Conservation (phyloP, 2,797 vertebrate genomes). For the Mycteria americana region DNA sequence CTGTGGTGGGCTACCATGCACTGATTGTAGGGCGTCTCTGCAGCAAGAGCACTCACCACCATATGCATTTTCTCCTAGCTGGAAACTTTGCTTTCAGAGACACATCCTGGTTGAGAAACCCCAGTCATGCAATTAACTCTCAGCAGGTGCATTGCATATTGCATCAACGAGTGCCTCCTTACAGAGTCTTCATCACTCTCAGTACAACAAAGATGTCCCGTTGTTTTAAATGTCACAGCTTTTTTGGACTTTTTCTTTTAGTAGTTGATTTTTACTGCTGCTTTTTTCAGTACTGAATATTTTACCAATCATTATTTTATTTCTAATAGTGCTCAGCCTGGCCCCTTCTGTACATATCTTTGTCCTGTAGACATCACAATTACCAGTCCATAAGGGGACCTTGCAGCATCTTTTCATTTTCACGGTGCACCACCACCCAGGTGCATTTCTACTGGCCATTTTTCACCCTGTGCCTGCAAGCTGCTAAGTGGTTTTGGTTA, state of each 20-base stretch:
- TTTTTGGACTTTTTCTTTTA: neutral
- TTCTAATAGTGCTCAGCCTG: neutral
- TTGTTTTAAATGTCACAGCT: neutral
- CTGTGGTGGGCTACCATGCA: neutral
- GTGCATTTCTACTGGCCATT: neutral
- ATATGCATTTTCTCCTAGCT: conserved; percentile 13
- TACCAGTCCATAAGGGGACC: neutral
- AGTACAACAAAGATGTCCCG: neutral
- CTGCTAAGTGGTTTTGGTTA: neutral
- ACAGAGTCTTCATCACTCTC: neutral
- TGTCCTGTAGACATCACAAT: neutral
- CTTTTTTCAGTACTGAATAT: neutral
- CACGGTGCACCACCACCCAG: neutral
- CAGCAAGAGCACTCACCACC: neutral
- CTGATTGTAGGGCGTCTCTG: neutral
- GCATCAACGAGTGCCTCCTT: neutral
- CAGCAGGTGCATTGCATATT: neutral
- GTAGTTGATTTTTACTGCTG: neutral
- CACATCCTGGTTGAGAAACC: neutral
- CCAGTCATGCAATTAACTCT: conserved; percentile 12
- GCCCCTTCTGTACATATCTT: neutral
- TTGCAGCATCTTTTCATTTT: neutral
- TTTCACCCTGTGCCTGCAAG: neutral
- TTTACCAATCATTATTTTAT: neutral
- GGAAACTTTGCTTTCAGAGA: neutral